Evolutionary conservation across 53 echinoderm and acorn worm genomes (phyloP).

Genomic region (Holothuria leucospilota): DNA sequence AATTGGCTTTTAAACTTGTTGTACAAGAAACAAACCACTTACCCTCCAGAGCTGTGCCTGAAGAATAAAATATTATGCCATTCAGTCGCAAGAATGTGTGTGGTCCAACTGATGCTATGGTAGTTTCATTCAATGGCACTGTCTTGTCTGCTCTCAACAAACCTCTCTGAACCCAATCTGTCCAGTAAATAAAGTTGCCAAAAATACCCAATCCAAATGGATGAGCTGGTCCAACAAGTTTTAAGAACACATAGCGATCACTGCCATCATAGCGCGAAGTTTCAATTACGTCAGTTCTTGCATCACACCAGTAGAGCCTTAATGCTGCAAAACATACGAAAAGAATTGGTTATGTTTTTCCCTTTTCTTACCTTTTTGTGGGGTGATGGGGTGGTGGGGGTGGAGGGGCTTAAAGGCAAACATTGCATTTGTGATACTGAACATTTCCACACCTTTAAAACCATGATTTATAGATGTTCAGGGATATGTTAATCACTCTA

Average conservation of each 20-base stretch:
- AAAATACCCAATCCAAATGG: constrained; percentile 82
- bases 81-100: constrained; percentile 60
- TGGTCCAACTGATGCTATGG: constrained; percentile 49
- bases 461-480: too few relatives aligned
- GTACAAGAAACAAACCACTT: neutral
- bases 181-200: constrained; percentile 82
- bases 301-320: constrained; percentile 94
- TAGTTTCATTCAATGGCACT: constrained; percentile 23
- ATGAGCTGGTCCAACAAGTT: constrained; percentile 55
- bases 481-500: too few relatives aligned
- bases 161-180: constrained; percentile 75
- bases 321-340: neutral
- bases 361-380: neutral
- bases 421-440: too few relatives aligned
- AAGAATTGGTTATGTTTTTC: neutral
- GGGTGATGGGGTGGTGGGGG: too few relatives aligned
- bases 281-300: constrained; percentile 72
- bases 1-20: too few relatives aligned
- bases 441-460: too few relatives aligned
- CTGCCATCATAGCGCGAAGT: constrained; percentile 59
- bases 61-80: constrained; percentile 57
- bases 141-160: constrained; percentile 78
- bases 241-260: constrained; percentile 53
- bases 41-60: neutral
- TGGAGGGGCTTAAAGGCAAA: too few relatives aligned